Base-by-base conservation (phyloP, 2,113 vertebrate species). In the Dipodomys spectabilis region DNA sequence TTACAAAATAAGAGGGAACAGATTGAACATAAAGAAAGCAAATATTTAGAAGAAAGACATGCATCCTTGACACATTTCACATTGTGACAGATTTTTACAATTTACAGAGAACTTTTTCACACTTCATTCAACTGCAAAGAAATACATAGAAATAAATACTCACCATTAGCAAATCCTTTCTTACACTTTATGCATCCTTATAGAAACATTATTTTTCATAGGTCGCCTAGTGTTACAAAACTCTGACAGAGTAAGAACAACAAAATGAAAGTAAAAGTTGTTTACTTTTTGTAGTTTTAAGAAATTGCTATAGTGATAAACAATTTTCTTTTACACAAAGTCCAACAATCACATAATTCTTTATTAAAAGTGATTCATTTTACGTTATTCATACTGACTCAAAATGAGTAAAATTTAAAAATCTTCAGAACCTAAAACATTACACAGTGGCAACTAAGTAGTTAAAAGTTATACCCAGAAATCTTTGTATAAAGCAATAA, bases 41-140 rank as follows among this genome's bases (percentile, higher is more conserved):
- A 96, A 94, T 89, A 86, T 95, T 96, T 86, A 62, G 69, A 94
- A 92, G 11, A 89, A 77, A 94, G 32, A 77, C 20, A 68, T 73
- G 8, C 64, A 78, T 60, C 30, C 25, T 39, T 93, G 35, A 57
- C 12, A 57, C 53, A 57, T 57, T 57, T 57, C 53, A 79, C 13
- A n/a, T 69, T 30, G 15, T 67, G 30, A 28, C 65, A 88, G 45
- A 49, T 79, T 92, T 96, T 95, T 92, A 45, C 81, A 94, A 94
- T 92, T 92, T 92, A 85, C 49, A 92, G n/a, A 90, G 28, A 35
- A 94, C 90, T 88, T 32, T 19, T 91, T 88, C 86, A 95, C 94
- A 87, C 27, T 86, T 89, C 39, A 45, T 57, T 95, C 20, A 30
- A 23, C 74, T 23, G 19, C 68, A 92, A 96, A 79, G 27, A 84